Evolutionary conservation across 1,140 invertebrate species (phyloP).

Genomic region (Drosophila ficusphila): DNA sequence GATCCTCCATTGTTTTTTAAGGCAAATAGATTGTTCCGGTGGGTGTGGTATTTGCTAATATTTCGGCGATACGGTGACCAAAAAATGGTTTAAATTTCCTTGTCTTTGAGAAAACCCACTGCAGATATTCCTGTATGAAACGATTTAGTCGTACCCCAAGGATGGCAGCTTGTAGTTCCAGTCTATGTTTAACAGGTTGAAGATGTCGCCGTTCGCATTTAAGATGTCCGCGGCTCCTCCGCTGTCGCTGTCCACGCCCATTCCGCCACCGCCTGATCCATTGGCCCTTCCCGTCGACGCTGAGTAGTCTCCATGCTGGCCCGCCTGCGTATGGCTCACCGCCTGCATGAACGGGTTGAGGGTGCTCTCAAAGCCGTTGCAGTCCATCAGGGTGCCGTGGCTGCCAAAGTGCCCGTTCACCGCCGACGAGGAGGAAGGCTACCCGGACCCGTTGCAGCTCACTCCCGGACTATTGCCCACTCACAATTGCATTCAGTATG

Average conservation of each 20-base stretch:
- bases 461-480: background rate
- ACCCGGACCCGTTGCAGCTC: constrained; percentile 17
- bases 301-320: constrained; percentile 44
- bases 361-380: constrained; percentile 83
- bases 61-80: background rate
- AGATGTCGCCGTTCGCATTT: constrained; percentile 70
- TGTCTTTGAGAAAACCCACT: background rate
- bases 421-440: constrained; percentile 28
- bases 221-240: constrained; percentile 66
- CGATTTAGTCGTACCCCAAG: background rate
- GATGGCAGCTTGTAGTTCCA: constrained; percentile 84
- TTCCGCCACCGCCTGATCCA: constrained; percentile 3
- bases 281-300: constrained; percentile 31
- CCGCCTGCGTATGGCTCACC: constrained; percentile 55
- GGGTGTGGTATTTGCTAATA: background rate
- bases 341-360: constrained; percentile 77
- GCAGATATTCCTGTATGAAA: background rate
- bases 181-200: constrained; percentile 83
- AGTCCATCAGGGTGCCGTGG: constrained; percentile 78
- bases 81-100: background rate
- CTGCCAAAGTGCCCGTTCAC: constrained; percentile 59
- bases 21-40: background rate
- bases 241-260: constrained; percentile 11
- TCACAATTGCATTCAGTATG: too few relatives aligned
- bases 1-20: constrained; percentile 1